These are phyloP conservation scores for Harpalus rufipes DNA, from an alignment of 2,888 invertebrate species.

Conservation along the genomic window DNA sequence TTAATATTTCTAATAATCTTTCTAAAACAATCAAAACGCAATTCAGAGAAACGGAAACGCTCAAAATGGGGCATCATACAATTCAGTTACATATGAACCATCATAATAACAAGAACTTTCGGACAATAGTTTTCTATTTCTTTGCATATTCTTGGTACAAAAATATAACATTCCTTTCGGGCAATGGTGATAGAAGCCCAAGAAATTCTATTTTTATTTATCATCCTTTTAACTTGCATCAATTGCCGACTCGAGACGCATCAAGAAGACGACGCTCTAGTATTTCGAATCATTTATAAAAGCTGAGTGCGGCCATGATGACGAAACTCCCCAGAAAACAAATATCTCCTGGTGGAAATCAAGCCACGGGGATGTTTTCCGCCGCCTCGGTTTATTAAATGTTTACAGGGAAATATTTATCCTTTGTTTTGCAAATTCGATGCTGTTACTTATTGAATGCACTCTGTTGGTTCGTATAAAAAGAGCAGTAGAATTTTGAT, in stretches of 20 bases:
- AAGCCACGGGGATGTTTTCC: constrained; percentile 68
- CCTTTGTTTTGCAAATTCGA: constrained; percentile 32
- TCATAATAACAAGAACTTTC: no score
- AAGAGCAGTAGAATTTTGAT: not conserved
- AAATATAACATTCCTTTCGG: constrained; percentile 30
- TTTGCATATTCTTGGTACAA: no score
- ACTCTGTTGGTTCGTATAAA: not conserved
- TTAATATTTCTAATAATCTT: no score
- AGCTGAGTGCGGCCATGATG: constrained; percentile 45
- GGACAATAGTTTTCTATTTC: no score
- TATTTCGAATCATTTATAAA: constrained; percentile 65
- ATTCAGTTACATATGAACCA: no score
- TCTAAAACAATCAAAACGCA: no score
- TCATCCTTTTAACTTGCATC: constrained; percentile 61
- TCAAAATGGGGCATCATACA: no score
- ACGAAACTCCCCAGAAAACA: constrained; percentile 72
- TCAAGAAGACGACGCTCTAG: constrained; percentile 47
- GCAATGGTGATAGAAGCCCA: constrained; percentile 7
- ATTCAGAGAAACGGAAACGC: no score
- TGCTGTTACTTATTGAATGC: not conserved
- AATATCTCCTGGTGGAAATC: constrained; percentile 76
- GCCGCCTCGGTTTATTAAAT: constrained; percentile 17
- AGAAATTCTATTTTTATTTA: constrained; percentile 64
- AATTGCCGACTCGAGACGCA: constrained; percentile 63
- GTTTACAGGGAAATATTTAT: constrained; percentile 21